Base-by-base conservation (phyloP, 2,797 vertebrate genomes). In the Sardinella longiceps region DNA sequence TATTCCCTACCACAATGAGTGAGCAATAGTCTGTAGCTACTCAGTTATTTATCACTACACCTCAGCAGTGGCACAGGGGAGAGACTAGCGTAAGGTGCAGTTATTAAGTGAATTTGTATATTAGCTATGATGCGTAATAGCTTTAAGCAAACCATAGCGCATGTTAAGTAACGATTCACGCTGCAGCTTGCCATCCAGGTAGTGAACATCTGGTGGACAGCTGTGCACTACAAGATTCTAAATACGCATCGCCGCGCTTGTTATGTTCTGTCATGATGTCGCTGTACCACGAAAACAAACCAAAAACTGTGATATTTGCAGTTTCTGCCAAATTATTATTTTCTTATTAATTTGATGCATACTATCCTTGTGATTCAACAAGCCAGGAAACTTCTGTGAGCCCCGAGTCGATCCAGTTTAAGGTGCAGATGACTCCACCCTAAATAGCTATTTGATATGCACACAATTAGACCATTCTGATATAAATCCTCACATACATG, bases 401-500 rank as follows among this genome's bases (percentile, higher is more conserved):
- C 33, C 43, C 23, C 23, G 37, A 77, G 15, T 43, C 70, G 70
- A 77, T 23, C 33, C 33, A 77, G 37, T 77, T 77, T 43, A 39
- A 77, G 37, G 70, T 77, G 70, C 70, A 77, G 70, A 77, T 23
- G 70, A 77, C 70, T 77, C 70, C 70, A 77, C 70, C 70, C 70
- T 77, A 77, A 43, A 39, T 70, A n/a, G n/a, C n/a, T n/a, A 39
- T 43, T 23, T 43, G 33, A 77, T 23, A 77, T 43, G 70, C 70
- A 43, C 70, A 77, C 70, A 39, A 43, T 60, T 25, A 70, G 28
- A 33, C 28, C 30, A 23, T 43, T 7, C 33, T 77, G 6, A 77
- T 11, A 77, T 30, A 43, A 39, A 39, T 20, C 37, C 6, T 77
- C 10, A 43, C 18, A 39, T 43, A 77, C 37, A 15, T 6, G 6